These are phyloP conservation scores for Buceros bicornis DNA, from an alignment of 2,797 vertebrate genomes.

Conservation along the genomic window DNA sequence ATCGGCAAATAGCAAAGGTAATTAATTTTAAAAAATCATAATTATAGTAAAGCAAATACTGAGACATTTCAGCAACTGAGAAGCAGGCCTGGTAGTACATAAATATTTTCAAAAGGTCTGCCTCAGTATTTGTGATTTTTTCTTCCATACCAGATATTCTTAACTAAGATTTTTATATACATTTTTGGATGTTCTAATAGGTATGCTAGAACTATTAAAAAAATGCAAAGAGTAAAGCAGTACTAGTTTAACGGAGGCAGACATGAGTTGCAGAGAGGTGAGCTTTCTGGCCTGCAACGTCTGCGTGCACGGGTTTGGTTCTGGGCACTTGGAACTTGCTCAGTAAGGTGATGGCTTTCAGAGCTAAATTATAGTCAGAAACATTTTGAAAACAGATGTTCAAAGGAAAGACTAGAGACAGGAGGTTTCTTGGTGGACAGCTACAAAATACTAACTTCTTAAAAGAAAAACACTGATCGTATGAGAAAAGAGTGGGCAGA, in stretches of 20 bases:
- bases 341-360: not conserved
- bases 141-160: not conserved
- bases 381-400: not conserved
- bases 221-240: not conserved
- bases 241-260: not conserved
- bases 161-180: not conserved
- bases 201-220: not conserved
- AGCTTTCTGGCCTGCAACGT: not conserved
- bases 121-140: not conserved
- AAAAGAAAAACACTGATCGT: not conserved
- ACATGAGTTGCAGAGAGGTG: not conserved
- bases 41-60: not conserved
- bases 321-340: accelerated
- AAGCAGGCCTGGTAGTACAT: not conserved
- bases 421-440: not conserved
- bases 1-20: not conserved
- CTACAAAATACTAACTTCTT: not conserved
- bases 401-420: not conserved
- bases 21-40: not conserved
- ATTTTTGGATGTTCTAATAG: not conserved
- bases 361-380: not conserved
- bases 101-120: not conserved
- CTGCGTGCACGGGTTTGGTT: not conserved
- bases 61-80: not conserved
- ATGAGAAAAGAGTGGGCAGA: not conserved